Base-by-base conservation (phyloP, 2,888 invertebrate genomes). In the Leptura quadrifasciata region DNA sequence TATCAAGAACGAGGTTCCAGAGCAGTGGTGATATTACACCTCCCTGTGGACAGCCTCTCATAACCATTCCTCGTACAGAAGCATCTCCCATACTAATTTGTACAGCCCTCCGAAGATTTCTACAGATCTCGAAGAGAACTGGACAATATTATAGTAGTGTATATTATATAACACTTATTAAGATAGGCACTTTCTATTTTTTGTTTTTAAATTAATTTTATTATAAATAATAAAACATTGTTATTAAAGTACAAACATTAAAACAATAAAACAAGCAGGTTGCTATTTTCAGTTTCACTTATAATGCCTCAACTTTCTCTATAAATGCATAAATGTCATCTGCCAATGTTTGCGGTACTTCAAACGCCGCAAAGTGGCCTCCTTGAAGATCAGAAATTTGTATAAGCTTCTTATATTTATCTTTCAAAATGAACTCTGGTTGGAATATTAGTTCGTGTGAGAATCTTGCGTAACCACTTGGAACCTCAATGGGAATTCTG, bases 391-490 rank as follows among this genome's bases (percentile, higher is more conserved):
- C 18, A 5, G 60, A n/a, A 5, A 10, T 6, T 17, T 82, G 79
- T 0, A 78, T 55, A 20, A 82, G 67, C 47, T 82, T 79, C 0
- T 55, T 47, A 31, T 58, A 80, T 64, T 70, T 71, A 1, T 71
- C 57, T 21, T 52, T 61, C 17, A 82, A 21, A 0, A 77, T 12
- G 1, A 58, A 55, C 81, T 94, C 92, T 0, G 94, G 91, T 15
- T 89, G 87, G 77, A 92, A 92, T 0, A 89, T 60, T 0, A 96
- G 18, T 81, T 97, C 97, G 80, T 95, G 83, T 4, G 93, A 94
- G 84, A 95, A 95, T 18, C 92, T 91, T 0, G 95, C 94, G 83
- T 95, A 94, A 70, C 93, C 96, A 0, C 92, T 92, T 8, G 96
- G 96, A 0, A 95, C 94, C 0, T 85, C 83, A 0, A 94, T 91